phyloP scores from a whole-genome alignment of 2,113 vertebrate species.

The Carassius auratus region DNA sequence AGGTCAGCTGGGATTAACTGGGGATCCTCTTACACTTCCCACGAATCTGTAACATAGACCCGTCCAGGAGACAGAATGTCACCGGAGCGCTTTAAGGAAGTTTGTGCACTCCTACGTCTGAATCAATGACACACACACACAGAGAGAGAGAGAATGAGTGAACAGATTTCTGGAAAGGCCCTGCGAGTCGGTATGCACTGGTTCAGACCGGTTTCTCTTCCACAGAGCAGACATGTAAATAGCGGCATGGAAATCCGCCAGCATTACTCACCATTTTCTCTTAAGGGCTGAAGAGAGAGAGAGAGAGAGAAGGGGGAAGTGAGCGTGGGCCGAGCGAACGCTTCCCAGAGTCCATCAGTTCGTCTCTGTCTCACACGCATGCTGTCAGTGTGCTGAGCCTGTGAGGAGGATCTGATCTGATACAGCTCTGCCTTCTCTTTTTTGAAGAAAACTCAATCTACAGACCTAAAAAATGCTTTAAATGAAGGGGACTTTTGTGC shows the following conservation, averaged over 20 bases:
- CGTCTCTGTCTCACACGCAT: neutral
- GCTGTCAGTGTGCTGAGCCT: neutral
- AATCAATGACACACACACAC: constrained; percentile 61
- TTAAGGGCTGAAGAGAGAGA: constrained; percentile 30
- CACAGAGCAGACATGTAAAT: constrained; percentile 64
- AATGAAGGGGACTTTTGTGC: neutral
- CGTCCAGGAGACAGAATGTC: constrained; percentile 68
- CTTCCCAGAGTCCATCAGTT: constrained; percentile 42
- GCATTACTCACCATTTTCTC: constrained; percentile 62
- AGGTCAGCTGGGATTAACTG: constrained; percentile 16
- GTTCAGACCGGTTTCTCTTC: constrained; percentile 76
- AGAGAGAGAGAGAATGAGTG: constrained; percentile 41
- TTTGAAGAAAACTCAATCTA: neutral
- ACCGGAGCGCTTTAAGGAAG: constrained; percentile 57
- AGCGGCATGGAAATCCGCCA: constrained; percentile 55
- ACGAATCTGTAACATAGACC: constrained; percentile 61
- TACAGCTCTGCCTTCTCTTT: neutral
- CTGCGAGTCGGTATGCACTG: constrained; percentile 66
- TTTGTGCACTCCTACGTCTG: constrained; percentile 57
- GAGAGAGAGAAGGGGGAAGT: neutral
- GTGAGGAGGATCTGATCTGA: neutral
- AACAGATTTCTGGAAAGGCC: constrained; percentile 55
- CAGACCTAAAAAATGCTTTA: neutral
- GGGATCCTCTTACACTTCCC: constrained; percentile 64
- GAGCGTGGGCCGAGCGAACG: constrained; percentile 24